A percentile compares a stretch with the other conserved stretches of the same genome.
These are phyloP conservation scores for Ceriagrion tenellum DNA, from an alignment of 2,888 invertebrate species.

Conservation along the genomic window DNA sequence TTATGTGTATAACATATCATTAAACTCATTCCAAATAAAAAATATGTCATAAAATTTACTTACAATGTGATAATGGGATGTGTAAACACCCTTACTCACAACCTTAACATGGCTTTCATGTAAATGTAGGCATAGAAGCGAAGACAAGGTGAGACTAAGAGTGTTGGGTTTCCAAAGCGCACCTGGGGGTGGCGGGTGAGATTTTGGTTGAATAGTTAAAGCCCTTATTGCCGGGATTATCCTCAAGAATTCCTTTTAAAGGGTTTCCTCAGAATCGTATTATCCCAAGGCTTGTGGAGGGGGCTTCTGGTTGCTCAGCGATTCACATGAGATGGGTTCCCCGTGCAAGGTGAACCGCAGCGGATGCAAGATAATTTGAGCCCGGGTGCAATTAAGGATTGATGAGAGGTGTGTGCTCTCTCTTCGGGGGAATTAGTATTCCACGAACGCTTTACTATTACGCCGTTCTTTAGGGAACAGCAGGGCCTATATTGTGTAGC, in stretches of 20 bases:
- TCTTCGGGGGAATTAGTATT: background rate
- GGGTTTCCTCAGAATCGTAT: background rate
- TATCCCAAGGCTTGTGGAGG: background rate
- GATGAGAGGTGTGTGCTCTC: conserved; percentile 23
- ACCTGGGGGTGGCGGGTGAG: background rate
- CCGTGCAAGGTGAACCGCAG: background rate
- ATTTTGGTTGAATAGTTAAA: conserved; percentile 46
- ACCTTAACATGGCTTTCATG: too few species aligned
- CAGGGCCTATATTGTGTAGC: background rate
- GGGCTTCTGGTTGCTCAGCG: background rate
- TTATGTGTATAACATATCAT: too few species aligned
- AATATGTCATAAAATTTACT: too few species aligned
- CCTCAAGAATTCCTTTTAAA: conserved; percentile 24
- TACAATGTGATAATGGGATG: too few species aligned
- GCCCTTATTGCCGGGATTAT: conserved; percentile 48
- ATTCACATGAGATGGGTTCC: conserved; percentile 18
- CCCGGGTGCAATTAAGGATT: conserved; percentile 47
- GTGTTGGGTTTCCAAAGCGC: too few species aligned
- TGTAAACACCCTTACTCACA: too few species aligned
- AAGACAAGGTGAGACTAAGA: too few species aligned
- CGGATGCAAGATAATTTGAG: conserved; percentile 52
- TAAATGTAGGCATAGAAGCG: too few species aligned
- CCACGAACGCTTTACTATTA: background rate
- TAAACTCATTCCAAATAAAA: too few species aligned
- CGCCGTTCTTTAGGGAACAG: background rate